Conservation (phyloP, 2,797 vertebrate species). For the Liparis tanakae region DNA sequence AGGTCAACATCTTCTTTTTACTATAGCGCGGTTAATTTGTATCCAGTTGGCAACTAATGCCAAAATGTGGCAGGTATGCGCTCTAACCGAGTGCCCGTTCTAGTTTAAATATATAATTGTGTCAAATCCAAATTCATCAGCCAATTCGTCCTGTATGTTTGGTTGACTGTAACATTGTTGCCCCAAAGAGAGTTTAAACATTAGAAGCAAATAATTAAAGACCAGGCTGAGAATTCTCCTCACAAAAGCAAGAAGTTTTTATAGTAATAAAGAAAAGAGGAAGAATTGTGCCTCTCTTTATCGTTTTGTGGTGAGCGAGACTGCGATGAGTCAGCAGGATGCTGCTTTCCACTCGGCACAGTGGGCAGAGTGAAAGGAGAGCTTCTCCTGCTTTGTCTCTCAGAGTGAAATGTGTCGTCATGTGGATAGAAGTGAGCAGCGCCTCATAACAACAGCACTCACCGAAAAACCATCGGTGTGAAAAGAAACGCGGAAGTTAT, state of each 20-base stretch:
- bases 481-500: neutral
- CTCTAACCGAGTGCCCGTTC: too few relatives aligned
- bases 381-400: neutral
- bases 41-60: too few relatives aligned
- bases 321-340: slow-evolving; percentile 40
- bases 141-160: neutral
- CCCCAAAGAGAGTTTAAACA: neutral
- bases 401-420: neutral
- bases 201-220: neutral
- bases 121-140: neutral
- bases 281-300: neutral
- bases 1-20: too few relatives aligned
- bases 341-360: slow-evolving; percentile 6
- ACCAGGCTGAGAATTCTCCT: neutral
- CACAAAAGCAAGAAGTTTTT: neutral
- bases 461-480: slow-evolving; percentile 12
- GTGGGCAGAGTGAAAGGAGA: neutral
- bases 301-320: slow-evolving; percentile 21
- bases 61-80: too few relatives aligned
- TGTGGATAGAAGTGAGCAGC: neutral
- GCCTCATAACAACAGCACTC: too few relatives aligned
- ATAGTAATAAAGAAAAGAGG: slow-evolving; percentile 7
- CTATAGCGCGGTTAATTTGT: too few relatives aligned
- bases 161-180: neutral
- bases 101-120: neutral